These are phyloP conservation scores for Prunella fulvescens DNA, from an alignment of 2,113 vertebrate genomes.

Conservation along the genomic window DNA sequence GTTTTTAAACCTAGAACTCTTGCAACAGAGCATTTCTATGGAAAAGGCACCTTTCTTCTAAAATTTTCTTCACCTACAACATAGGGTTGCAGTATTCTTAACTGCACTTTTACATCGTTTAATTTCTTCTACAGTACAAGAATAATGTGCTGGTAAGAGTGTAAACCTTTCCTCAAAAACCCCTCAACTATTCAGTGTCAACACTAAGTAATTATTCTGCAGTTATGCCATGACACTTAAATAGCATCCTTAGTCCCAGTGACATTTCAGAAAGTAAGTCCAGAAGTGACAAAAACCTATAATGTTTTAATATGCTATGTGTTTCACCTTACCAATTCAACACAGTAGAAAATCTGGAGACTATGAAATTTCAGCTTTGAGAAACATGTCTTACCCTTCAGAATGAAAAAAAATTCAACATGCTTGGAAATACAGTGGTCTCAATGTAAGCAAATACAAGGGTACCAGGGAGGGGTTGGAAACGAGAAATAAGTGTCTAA, in stretches of 20 bases:
- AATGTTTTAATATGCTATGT: neutral
- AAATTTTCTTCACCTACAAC: neutral
- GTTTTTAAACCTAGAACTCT: neutral
- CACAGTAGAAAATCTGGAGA: neutral
- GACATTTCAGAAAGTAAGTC: no score
- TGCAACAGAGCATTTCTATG: neutral
- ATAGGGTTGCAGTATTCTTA: neutral
- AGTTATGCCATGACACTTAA: neutral
- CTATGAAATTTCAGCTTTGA: neutral
- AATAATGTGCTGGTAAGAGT: neutral
- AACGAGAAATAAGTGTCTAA: neutral
- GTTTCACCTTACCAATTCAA: neutral
- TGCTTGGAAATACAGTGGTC: neutral
- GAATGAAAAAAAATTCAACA: neutral
- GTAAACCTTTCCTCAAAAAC: neutral
- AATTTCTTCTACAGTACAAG: neutral
- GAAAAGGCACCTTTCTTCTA: neutral
- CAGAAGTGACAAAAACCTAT: neutral
- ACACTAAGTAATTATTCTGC: neutral
- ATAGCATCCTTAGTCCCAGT: neutral
- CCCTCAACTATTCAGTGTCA: neutral
- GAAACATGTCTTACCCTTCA: neutral
- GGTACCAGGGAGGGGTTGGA: fast-evolving
- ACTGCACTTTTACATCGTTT: neutral
- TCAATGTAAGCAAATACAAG: neutral